These are phyloP conservation scores for Synergus japonicus DNA, from an alignment of 2,888 invertebrate genomes.

Conservation along the genomic window DNA sequence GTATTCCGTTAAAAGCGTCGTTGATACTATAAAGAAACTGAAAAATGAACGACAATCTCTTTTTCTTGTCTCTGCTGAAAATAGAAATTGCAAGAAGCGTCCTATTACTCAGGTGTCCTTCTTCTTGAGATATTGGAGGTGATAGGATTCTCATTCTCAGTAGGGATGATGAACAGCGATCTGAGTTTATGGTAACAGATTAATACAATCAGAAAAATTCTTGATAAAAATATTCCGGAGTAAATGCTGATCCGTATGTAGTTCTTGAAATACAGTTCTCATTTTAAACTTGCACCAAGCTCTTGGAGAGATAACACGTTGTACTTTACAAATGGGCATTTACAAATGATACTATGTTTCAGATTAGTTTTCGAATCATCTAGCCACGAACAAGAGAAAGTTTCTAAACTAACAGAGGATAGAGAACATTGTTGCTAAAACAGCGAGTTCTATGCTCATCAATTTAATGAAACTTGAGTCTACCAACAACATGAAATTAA, in stretches of 20 bases:
- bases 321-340: conserved; percentile 19
- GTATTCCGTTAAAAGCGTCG: conserved; percentile 33
- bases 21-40: conserved; percentile 22
- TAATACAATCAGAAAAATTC: background rate
- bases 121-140: conserved; percentile 25
- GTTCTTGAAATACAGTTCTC: conserved; percentile 19
- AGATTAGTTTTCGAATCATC: conserved; percentile 22
- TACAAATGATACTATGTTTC: conserved; percentile 19
- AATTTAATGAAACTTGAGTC: background rate
- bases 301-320: conserved; percentile 25
- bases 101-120: conserved; percentile 35
- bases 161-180: conserved; percentile 2
- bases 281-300: conserved; percentile 13
- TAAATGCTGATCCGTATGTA: background rate
- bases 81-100: conserved; percentile 34
- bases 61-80: conserved; percentile 36
- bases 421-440: conserved; percentile 8
- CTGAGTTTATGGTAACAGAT: background rate
- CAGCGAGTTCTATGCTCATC: conserved; percentile 1
- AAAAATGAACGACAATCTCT: conserved; percentile 32
- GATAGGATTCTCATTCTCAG: conserved; percentile 20
- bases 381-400: conserved; percentile 30
- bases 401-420: conserved; percentile 17
- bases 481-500: background rate
- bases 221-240: too few relatives aligned